Evolutionary conservation across 2,888 invertebrate species (phyloP).

Genomic region (Eulithis testata): DNA sequence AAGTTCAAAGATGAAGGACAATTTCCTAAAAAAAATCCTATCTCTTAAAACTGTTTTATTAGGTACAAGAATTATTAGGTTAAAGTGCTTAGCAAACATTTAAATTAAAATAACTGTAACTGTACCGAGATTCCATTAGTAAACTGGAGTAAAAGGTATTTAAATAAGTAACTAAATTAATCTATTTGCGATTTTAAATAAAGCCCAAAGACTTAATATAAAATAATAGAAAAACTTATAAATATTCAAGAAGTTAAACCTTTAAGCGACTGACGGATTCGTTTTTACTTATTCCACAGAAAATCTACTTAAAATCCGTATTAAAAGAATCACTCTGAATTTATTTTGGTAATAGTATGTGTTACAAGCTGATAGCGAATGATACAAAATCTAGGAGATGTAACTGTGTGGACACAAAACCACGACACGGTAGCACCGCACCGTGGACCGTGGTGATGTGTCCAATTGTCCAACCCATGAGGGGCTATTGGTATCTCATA

Average conservation of each 20-base stretch:
- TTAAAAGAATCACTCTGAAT: constrained; percentile 84
- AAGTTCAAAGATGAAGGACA: no score
- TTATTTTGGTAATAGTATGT: constrained; percentile 67
- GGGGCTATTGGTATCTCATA: no score
- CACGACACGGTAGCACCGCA: no score
- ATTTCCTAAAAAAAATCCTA: no score
- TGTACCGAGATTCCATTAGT: constrained; percentile 23
- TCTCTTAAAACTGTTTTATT: no score
- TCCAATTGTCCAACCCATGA: no score
- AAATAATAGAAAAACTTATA: constrained; percentile 84
- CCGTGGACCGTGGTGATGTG: no score
- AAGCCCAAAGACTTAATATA: constrained; percentile 72
- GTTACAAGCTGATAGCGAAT: constrained; percentile 39
- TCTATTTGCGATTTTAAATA: constrained; percentile 67
- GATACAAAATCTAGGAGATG: no score
- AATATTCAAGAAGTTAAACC: constrained; percentile 81
- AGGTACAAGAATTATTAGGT: no score
- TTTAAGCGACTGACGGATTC: constrained; percentile 82
- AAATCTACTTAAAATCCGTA: constrained; percentile 85
- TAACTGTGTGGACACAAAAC: no score
- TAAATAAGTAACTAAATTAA: constrained; percentile 62
- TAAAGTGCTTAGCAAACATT: neutral
- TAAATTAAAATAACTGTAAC: neutral
- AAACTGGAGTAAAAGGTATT: constrained; percentile 43
- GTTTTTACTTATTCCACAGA: constrained; percentile 84